Base-by-base conservation (phyloP, 2,797 vertebrate species). In the Gymnothorax javanicus region DNA sequence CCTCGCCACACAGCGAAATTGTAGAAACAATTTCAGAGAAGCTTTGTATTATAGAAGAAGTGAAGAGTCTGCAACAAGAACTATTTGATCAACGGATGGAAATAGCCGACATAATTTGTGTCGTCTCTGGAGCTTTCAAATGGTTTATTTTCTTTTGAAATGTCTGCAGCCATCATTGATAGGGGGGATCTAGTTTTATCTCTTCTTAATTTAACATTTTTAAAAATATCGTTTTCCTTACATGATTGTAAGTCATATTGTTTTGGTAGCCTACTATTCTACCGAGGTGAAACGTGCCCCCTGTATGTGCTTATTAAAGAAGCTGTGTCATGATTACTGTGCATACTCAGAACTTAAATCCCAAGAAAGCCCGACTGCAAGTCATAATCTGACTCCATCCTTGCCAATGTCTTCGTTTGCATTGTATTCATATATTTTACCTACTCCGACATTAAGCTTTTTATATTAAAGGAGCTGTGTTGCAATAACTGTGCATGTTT, bases 1-100 rank as follows among this genome's bases (percentile, higher is more conserved):
- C 86, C 90, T 93, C 94, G 94, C 93, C 95, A 94, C 94, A 54
- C 86, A 91, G 90, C 91, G 85, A 92, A 88, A 81, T 90, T 88
- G 85, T 69, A 88, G 90, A 7, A 7, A 91, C 90, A 88, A 87
- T 15, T 79, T 82, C 60, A 23, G 84, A 25, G 58, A 56, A 69
- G 52, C 17, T 60, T 83, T 6, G 8, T 4, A 59, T 33, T 79
- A 33, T 56, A 33, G 43, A 52, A 64, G 25, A 25, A 43, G 20
- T 33, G 23, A 60, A 23, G 43, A 57, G 20, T 23, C 17, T 27
- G 25, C 5, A 57, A 67, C 25, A 88, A 25, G 54, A 27, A 59
- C 17, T 54, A n/a, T 85, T 64, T 64, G 43, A 84, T 85, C 52
- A 71, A 57, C 52, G n/a, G 1, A 85, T 73, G 69, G 67, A 25